These are phyloP conservation scores for Galaxias olidus DNA, from an alignment of 2,797 vertebrate genomes.

Conservation along the genomic window DNA sequence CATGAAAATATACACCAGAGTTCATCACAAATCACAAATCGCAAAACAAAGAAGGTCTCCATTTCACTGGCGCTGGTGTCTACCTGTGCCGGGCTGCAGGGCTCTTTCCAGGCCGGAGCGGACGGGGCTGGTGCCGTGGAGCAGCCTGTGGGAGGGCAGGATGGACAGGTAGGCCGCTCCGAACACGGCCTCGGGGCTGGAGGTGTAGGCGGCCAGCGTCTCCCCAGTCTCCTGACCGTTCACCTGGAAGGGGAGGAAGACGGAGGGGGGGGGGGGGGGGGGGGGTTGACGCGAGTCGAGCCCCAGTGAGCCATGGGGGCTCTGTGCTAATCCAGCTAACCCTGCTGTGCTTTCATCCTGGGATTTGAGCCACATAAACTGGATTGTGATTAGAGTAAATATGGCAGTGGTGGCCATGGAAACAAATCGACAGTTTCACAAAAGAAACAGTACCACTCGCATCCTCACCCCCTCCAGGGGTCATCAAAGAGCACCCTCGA, in stretches of 20 bases:
- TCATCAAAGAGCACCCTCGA: slow-evolving; percentile 16
- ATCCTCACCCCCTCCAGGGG: neutral
- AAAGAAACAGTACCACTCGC: neutral
- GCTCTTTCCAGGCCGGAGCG: slow-evolving; percentile 72
- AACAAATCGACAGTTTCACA: no score
- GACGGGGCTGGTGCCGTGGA: slow-evolving; percentile 80
- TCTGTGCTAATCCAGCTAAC: no score
- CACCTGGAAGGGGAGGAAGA: slow-evolving; percentile 70
- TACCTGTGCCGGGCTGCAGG: slow-evolving; percentile 81
- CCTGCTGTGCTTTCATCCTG: no score
- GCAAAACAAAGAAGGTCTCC: no score
- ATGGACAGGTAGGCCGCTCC: slow-evolving; percentile 87
- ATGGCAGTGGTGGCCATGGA: no score
- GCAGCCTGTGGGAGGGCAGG: slow-evolving; percentile 84
- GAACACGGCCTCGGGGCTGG: slow-evolving; percentile 86
- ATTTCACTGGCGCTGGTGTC: slow-evolving; percentile 6
- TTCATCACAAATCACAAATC: no score
- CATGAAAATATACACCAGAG: no score
- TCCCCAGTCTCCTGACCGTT: slow-evolving; percentile 83
- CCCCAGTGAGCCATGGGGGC: no score
- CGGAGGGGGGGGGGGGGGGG: neutral
- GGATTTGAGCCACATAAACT: no score
- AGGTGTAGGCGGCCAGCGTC: slow-evolving; percentile 84
- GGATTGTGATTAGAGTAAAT: no score
- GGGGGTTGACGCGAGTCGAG: no score